Evolutionary conservation across 1,140 invertebrate genomes (phyloP), one percentile per base, ranked within the genome.

Genomic region (Rhynchophorus ferrugineus): DNA sequence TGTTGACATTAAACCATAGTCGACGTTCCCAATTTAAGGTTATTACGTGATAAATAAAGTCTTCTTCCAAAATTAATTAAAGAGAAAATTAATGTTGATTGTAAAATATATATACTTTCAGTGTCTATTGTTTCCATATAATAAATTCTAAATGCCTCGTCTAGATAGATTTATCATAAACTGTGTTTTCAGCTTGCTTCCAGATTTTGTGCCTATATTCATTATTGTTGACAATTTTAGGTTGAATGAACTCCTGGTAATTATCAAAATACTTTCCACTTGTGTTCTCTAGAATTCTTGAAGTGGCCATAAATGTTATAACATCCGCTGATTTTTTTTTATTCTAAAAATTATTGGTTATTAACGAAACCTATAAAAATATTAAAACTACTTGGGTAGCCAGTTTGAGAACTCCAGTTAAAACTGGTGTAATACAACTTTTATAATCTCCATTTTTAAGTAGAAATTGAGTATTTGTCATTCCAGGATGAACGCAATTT

Each of bases 401-500:
- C 33, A 45, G 46, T 36, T 49, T 37, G 22, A 56, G 29, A 5
- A 55, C 29, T 16, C 29, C 19, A 34, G 20, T 41, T 3, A 20
- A 29, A n/a, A 42, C 21, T 8, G 14, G 14, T n/a, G 18, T 49
- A 19, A 24, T 24, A 18, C 16, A 45, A 13, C 41, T 44, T 39
- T 14, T 13, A 43, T 18, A 24, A 38, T 51, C n/a, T 21, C 34
- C 20, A 24, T 39, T 18, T 18, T 43, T 37, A 42, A 47, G 17
- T 16, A 59, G 21, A 39, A 60, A 53, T 22, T 44, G 54, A 2
- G 57, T 57, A 24, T 44, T 56, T 1, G 43, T 57, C 57, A 60
- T 61, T 17, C 78, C 78, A 18, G 78, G 78, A 61, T 79, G 73
- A 8, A 75, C 51, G 45, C 66, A 65, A 59, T 78, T 76, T 7